Evolutionary conservation across 2,888 invertebrate genomes (phyloP), one percentile per base, ranked within the genome.

Genomic region (Taenaris catops): DNA sequence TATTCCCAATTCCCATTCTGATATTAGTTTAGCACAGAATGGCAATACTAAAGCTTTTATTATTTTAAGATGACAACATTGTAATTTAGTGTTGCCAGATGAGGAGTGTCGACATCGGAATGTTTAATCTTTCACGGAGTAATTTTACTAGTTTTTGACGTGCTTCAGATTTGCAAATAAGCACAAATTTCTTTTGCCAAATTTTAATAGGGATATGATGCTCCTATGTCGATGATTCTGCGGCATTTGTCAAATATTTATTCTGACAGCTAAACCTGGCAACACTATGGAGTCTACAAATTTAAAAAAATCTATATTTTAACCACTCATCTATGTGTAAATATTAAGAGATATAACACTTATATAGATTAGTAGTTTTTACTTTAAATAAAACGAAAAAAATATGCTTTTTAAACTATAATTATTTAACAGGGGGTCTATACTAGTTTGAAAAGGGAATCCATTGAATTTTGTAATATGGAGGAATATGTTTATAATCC

Each of bases 401-500:
- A 58, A 55, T 57, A 56, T 58, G 57, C 55, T 59, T 60, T 58
- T 49, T 46, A 47, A 45, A 44, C 38, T 29, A 35, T 58, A 57
- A 55, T 54, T 55, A 58, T 47, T 54, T 58, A 55, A 37, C 48
- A 24, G 44, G 45, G 45, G 34, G 1, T 17, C 6, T 42, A n/a
- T 29, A 33, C 26, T 44, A 41, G 33, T 25, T n/a, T 24, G 4
- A 3, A 27, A 31, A 25, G 27, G 32, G 57, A 47, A 51, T 69
- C 73, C 75, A 66, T 62, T 58, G 69, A 75, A 76, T 76, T 72
- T 67, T 45, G 32, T 38, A 53, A 38, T 63, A 73, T 72, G 78
- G 76, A 74, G 52, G 55, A 41, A 72, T 78, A 78, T 83, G 81
- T 81, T 81, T 72, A 62, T 48, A 56, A 61, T 69, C 68, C 69